Evolutionary conservation across 2,888 invertebrate genomes (phyloP), one percentile per base, ranked within the genome.

Genomic region (Parnassius apollo): DNA sequence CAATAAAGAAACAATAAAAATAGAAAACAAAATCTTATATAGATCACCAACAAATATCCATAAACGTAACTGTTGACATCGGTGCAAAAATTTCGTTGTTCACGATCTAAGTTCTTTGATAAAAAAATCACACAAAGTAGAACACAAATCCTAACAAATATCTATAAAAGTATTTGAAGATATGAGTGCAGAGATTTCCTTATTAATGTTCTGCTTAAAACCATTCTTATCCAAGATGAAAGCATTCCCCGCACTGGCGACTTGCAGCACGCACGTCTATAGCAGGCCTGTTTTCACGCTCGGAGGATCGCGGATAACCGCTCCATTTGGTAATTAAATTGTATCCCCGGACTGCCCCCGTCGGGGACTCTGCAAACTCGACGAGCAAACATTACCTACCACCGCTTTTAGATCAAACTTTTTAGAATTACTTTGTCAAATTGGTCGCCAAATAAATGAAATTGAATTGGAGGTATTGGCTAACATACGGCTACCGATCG

Each of bases 301-400:
- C 18, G 13, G 8, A 49, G 74, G 81, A 73, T 77, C 85, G 81
- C 86, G 83, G 61, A 85, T 85, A 85, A 87, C 81, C 85, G 80
- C 76, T 81, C 87, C 86, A 87, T 88, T 88, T 87, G 85, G 81
- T 87, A 88, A 88, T 88, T 87, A 88, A 86, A 87, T 86, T 81
- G 85, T 73, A 76, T 76, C 86, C 78, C 71, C 71, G 70, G 75
- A 77, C 9, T 2, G 12, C 12, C 12, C 46, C 13, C 49, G 7
- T 8, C 9, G 61, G 67, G 63, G 54, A 65, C 69, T 66, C 73
- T 69, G 76, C 77, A 80, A 85, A 86, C 83, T 83, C 77, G 70
- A 77, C 78, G 68, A 75, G 80, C 81, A 85, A 86, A 86, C 82
- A 84, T 68, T 64, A 74, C 68, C 74, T 71, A 55, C 60, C 52